Conservation (phyloP, 2,113 vertebrate species). For the Geothlypis trichas region DNA sequence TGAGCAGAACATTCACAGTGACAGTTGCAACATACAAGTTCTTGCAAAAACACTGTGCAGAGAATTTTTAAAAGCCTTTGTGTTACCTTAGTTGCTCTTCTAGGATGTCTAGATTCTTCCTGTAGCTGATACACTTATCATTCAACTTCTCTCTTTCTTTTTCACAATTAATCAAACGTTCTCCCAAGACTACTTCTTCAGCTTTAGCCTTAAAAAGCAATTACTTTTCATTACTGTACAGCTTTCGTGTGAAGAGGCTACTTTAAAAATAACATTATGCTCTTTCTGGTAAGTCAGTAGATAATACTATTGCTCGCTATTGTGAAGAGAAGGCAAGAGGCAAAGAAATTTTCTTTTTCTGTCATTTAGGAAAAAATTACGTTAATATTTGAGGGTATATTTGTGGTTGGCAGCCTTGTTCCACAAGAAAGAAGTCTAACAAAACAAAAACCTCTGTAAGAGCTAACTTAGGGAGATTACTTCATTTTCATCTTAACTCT, state of each 20-base stretch:
- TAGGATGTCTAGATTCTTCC: conserved; percentile 74
- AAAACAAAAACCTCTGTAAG: neutral
- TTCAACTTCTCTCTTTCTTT: conserved; percentile 81
- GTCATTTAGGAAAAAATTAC: neutral
- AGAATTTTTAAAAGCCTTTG: neutral
- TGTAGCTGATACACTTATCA: conserved; percentile 76
- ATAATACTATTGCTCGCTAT: neutral
- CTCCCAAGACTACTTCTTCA: conserved; percentile 81
- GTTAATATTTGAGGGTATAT: neutral
- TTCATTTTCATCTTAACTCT: neutral
- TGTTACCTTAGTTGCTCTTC: conserved; percentile 80
- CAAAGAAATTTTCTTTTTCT: neutral
- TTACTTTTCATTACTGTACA: conserved; percentile 19
- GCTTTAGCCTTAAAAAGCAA: conserved; percentile 79
- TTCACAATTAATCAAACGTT: conserved; percentile 78
- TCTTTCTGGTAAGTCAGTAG: neutral
- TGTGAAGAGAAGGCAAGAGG: neutral
- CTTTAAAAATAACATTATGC: neutral
- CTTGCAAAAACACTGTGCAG: neutral
- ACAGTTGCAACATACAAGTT: neutral
- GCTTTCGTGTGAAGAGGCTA: neutral
- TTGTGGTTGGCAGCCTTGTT: neutral
- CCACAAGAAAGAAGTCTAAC: neutral
- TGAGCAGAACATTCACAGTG: neutral
- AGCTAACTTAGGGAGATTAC: neutral